phyloP scores from a whole-genome alignment of 2,888 invertebrate species.

The Dasysyrphus tricinctus region DNA sequence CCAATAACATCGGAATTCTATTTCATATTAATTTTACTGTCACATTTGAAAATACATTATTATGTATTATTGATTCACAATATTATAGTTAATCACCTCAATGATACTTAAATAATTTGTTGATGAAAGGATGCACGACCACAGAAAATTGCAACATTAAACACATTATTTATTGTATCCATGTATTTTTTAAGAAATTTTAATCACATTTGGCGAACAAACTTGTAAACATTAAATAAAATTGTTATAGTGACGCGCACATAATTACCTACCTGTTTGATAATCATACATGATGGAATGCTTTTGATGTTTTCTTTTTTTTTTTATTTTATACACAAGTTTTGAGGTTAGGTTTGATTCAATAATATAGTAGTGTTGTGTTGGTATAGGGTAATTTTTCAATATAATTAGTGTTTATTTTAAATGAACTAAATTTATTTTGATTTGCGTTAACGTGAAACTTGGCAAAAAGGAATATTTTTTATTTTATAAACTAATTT shows the following conservation, averaged over 20 bases:
- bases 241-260: conserved; percentile 11
- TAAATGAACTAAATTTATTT: neutral
- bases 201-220: conserved; percentile 14
- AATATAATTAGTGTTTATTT: conserved; percentile 3
- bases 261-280: conserved; percentile 13
- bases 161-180: neutral
- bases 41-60: neutral
- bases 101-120: conserved; percentile 24
- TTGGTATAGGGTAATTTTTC: neutral
- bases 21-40: neutral
- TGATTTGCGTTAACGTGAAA: neutral
- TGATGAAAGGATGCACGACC: conserved; percentile 23
- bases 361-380: neutral
- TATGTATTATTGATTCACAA: neutral
- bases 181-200: neutral
- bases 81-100: conserved; percentile 12
- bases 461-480: neutral
- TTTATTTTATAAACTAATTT: neutral
- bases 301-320: conserved; percentile 21
- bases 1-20: neutral
- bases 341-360: neutral
- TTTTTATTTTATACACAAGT: neutral
- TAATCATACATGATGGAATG: conserved; percentile 21
- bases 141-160: neutral
- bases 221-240: conserved; percentile 24